Evolutionary conservation across 2,888 invertebrate genomes (phyloP).

Genomic region (Seira sanloemensis): DNA sequence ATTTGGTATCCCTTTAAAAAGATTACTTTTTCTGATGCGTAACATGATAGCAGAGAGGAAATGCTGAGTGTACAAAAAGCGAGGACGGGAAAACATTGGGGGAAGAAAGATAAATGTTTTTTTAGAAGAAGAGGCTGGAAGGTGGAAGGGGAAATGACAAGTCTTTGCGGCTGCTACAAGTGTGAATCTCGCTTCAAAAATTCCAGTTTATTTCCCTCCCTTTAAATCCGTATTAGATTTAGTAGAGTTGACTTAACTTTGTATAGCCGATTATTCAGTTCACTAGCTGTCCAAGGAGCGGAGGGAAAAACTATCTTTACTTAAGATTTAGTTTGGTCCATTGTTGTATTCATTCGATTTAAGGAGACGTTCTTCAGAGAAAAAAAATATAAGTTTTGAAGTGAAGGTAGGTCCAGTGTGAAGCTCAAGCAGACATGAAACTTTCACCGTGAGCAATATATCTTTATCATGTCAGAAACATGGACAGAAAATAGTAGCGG

Average conservation of each 20-base stretch:
- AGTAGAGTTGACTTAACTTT: background rate
- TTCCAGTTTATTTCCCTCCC: background rate
- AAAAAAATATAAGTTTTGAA: background rate
- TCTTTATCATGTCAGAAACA: slow-evolving; percentile 50
- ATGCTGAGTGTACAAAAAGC: slow-evolving; percentile 19
- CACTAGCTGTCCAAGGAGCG: background rate
- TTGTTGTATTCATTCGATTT: background rate
- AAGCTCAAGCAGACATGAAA: slow-evolving; percentile 16
- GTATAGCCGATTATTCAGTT: slow-evolving; percentile 33
- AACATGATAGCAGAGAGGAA: background rate
- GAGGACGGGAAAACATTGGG: background rate
- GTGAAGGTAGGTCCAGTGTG: background rate
- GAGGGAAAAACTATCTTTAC: no score
- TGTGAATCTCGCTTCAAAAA: slow-evolving; percentile 16
- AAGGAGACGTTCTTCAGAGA: background rate
- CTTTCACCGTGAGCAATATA: slow-evolving; percentile 39
- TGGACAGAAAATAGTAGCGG: background rate
- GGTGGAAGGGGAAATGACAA: slow-evolving; percentile 17
- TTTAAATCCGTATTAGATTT: slow-evolving; percentile 18
- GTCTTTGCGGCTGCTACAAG: slow-evolving; percentile 9
- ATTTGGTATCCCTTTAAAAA: background rate
- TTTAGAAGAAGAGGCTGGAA: background rate
- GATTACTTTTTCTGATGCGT: background rate
- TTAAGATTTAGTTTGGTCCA: background rate
- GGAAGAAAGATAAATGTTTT: slow-evolving; percentile 22